These are phyloP conservation scores for Tetraodon nigroviridis DNA, from an alignment of 2,113 vertebrate species.

Conservation along the genomic window DNA sequence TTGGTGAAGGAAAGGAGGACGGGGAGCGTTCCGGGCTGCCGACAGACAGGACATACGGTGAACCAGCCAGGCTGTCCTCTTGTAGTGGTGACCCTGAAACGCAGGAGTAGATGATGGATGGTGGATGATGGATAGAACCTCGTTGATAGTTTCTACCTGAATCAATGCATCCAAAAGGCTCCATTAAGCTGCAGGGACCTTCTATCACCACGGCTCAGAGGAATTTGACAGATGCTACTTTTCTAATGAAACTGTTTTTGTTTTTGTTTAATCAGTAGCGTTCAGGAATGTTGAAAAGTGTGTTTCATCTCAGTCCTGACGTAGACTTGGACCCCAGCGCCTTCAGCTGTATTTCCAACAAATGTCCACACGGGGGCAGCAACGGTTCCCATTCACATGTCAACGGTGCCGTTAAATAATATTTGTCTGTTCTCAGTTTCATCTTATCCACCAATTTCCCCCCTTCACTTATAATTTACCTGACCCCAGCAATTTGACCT, in stretches of 20 bases:
- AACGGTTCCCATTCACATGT: slow-evolving; percentile 17
- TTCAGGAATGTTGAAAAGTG: no score
- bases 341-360: background rate
- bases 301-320: no score
- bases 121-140: no score
- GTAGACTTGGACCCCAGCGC: no score
- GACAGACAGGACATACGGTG: slow-evolving; percentile 62
- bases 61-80: slow-evolving; percentile 69
- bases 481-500: slow-evolving; percentile 32
- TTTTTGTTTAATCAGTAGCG: no score
- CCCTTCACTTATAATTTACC: slow-evolving; percentile 37
- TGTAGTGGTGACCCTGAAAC: slow-evolving; percentile 66
- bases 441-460: slow-evolving; percentile 37
- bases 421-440: background rate
- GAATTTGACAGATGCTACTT: no score
- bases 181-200: no score
- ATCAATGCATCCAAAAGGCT: no score
- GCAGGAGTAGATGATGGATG: slow-evolving; percentile 3
- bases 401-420: background rate
- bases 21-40: slow-evolving; percentile 75
- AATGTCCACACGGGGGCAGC: slow-evolving; percentile 59
- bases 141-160: no score
- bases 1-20: slow-evolving; percentile 67
- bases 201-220: no score
- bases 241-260: no score